These are phyloP conservation scores for Daktulosphaira vitifoliae DNA, from an alignment of 1,140 invertebrate species.

Conservation along the genomic window DNA sequence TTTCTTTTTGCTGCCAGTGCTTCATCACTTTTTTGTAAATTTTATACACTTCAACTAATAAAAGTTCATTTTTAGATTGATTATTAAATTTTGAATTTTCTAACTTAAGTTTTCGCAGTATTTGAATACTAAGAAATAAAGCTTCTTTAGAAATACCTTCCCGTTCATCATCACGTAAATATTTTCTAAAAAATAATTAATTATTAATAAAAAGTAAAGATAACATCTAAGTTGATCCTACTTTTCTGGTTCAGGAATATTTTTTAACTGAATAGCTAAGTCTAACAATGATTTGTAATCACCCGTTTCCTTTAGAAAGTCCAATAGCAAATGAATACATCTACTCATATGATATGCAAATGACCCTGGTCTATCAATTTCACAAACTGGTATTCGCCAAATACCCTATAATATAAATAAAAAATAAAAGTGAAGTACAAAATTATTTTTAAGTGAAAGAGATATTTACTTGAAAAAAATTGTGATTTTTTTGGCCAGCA, in stretches of 20 bases:
- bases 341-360: slow-evolving; percentile 85
- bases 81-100: slow-evolving; percentile 28
- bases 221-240: slow-evolving; percentile 42
- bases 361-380: slow-evolving; percentile 84
- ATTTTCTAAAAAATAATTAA: slow-evolving; percentile 51
- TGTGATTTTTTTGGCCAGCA: slow-evolving; percentile 67
- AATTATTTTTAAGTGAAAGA: not conserved
- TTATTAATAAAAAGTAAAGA: slow-evolving; percentile 1
- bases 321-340: slow-evolving; percentile 68
- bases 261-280: slow-evolving; percentile 65
- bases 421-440: slow-evolving; percentile 18
- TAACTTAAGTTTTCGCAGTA: slow-evolving; percentile 47
- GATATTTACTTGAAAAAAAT: slow-evolving; percentile 79
- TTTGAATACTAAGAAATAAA: slow-evolving; percentile 56
- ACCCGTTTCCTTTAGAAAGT: slow-evolving; percentile 66
- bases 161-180: slow-evolving; percentile 69
- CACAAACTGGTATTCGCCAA: slow-evolving; percentile 80
- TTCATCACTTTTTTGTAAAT: slow-evolving; percentile 36
- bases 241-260: slow-evolving; percentile 73
- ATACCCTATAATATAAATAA: slow-evolving; percentile 55
- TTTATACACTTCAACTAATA: slow-evolving; percentile 38
- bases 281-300: slow-evolving; percentile 75
- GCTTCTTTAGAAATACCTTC: slow-evolving; percentile 66
- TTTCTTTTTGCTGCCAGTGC: slow-evolving; percentile 35
- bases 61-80: slow-evolving; percentile 30